Base-by-base conservation (phyloP, 1,140 invertebrate species). In the Asbolus verrucosus region DNA sequence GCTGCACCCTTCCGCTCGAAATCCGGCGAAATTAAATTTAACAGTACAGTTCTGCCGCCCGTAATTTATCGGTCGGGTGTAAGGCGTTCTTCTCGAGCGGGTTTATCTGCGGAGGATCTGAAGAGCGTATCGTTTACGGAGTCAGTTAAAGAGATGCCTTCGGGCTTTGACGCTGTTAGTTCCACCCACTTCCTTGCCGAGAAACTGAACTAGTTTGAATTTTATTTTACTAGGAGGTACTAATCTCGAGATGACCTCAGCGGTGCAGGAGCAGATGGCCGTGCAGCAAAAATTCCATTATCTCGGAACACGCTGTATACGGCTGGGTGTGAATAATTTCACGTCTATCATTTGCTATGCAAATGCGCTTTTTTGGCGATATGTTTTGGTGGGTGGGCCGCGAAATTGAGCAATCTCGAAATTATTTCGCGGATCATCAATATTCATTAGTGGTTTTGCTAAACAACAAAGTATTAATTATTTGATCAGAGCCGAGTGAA, bases 121-220 rank as follows among this genome's bases (percentile, higher is more conserved):
- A 31, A 36, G 50, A 63, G 61, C 61, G 39, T 70, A 70, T 70
- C 69, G 62, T 70, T 70, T 70, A 70, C 69, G 31, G 27, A 70
- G 43, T 65, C 69, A 65, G 61, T 70, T 70, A 59, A 65, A 69
- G 66, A 54, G 38, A 30, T 67, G 59, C 70, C 73, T 69, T 61
- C 38, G 65, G 71, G 73, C 65, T 38, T 38, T 8, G 67, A 67
- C 39, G 69, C 74, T 73, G 74, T 73, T 75, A 73, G 71, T 60
- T 66, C 68, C 71, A 73, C 71, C 74, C 74, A 75, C 74, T 75
- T 75, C 74, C 74, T 75, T 61, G 66, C 70, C 67, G 41, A 65
- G 60, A 54, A 65, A 54, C 68, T 69, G 60, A 43, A 63, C 59
- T 60, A 63, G 36, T 69, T 63, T 21, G 36, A 41, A 38, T 63